phyloP scores from a whole-genome alignment of 2,113 vertebrate species.

The Gallinago undulata region DNA sequence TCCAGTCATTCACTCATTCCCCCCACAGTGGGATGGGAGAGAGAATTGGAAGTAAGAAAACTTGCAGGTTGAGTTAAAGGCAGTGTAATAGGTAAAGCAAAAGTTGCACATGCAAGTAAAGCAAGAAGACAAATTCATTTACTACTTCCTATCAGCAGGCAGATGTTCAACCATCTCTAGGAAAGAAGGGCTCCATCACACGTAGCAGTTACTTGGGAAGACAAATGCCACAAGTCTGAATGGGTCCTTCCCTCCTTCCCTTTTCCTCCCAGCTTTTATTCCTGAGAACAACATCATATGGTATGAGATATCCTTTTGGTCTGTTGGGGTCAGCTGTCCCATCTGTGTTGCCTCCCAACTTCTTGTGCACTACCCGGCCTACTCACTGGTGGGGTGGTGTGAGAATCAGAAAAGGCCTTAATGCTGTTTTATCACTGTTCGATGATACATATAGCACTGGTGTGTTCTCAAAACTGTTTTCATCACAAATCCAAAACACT shows the following conservation, averaged over 20 bases:
- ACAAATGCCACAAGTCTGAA: neutral
- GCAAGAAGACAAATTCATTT: neutral
- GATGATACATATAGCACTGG: accelerated
- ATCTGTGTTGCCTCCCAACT: accelerated
- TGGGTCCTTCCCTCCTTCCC: neutral
- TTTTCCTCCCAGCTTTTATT: neutral
- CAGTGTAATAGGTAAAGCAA: neutral
- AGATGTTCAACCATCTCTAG: neutral
- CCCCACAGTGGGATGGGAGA: neutral
- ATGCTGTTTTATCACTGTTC: neutral
- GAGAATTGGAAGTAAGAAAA: neutral
- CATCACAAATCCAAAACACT: neutral
- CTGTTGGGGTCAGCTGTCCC: neutral
- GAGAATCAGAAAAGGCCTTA: neutral
- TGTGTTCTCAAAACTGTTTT: neutral
- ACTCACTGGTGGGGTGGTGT: accelerated
- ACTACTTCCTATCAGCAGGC: neutral
- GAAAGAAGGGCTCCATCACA: neutral
- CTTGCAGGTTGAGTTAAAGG: neutral
- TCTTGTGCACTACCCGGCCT: neutral
- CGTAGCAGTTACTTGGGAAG: accelerated
- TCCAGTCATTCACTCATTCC: accelerated
- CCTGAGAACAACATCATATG: accelerated
- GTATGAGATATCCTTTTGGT: neutral
- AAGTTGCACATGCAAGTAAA: neutral